A percentile compares a stretch with the other conserved stretches of the same genome.
Evolutionary conservation across 2,888 invertebrate species (phyloP).

Genomic region (Plutella xylostella): DNA sequence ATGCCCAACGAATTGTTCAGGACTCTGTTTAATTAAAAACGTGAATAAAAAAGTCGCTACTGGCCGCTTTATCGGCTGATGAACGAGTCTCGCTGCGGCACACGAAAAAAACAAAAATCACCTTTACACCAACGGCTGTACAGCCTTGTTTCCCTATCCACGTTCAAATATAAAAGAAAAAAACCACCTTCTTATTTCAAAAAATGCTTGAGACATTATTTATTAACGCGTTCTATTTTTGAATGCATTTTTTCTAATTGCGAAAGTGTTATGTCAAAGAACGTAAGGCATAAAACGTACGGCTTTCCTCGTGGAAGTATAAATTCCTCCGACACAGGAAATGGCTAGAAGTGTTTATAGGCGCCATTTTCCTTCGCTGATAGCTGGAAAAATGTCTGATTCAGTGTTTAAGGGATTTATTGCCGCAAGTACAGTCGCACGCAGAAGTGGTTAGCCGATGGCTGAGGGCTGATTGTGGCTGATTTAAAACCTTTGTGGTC

Average conservation of each 20-base stretch:
- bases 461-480: conserved; percentile 19
- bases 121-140: too few relatives aligned
- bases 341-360: conserved; percentile 50
- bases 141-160: too few relatives aligned
- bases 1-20: conserved; percentile 33
- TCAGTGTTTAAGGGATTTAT: conserved; percentile 22
- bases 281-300: conserved; percentile 6
- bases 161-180: too few relatives aligned
- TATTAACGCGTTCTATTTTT: too few relatives aligned
- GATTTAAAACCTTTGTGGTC: conserved; percentile 4
- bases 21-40: conserved; percentile 69
- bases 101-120: too few relatives aligned
- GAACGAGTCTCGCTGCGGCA: too few relatives aligned
- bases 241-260: too few relatives aligned
- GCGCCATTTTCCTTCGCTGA: conserved; percentile 30
- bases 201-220: too few relatives aligned
- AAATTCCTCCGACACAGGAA: conserved; percentile 36
- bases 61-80: conserved; percentile 65
- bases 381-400: conserved; percentile 25
- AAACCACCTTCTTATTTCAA: too few relatives aligned
- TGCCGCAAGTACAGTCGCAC: conserved; percentile 27
- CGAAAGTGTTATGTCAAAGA: background rate
- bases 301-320: conserved; percentile 17
- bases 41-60: conserved; percentile 58
- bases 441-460: conserved; percentile 27